phyloP scores from a whole-genome alignment of 2,888 invertebrate genomes.

The Hyalella azteca region DNA sequence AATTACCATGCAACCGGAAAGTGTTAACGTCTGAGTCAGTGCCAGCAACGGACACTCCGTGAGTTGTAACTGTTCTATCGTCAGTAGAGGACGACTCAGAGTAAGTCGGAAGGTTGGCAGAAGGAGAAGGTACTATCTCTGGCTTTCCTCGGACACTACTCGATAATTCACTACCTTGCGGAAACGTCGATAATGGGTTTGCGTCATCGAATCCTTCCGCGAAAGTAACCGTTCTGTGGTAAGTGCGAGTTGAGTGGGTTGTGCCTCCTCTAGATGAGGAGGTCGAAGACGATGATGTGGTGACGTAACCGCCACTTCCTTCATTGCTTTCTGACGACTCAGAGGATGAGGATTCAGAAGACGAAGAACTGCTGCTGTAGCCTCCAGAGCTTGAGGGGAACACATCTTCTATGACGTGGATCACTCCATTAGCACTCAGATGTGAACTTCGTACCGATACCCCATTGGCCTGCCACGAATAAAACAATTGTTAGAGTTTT shows the following conservation, averaged over 20 bases:
- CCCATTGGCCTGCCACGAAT: slow-evolving; percentile 55
- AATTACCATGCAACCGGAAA: background rate
- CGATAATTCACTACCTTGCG: slow-evolving; percentile 47
- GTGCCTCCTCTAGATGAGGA: background rate
- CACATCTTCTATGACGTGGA: slow-evolving; percentile 52
- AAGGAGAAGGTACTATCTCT: slow-evolving; percentile 29
- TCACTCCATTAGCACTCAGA: slow-evolving; percentile 57
- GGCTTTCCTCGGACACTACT: slow-evolving; percentile 27
- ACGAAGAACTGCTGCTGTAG: slow-evolving; percentile 39
- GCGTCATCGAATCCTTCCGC: slow-evolving; percentile 39
- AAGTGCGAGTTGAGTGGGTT: slow-evolving; percentile 38
- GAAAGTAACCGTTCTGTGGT: slow-evolving; percentile 43
- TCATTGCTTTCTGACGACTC: background rate
- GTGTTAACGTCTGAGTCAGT: background rate
- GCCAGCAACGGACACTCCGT: background rate
- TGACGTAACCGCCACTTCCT: background rate
- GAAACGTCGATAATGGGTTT: slow-evolving; percentile 41
- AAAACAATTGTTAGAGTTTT: too few species aligned
- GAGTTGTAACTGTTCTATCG: background rate
- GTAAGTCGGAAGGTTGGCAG: slow-evolving; percentile 24
- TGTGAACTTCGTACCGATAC: slow-evolving; percentile 44
- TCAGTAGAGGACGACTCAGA: slow-evolving; percentile 22
- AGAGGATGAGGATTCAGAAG: background rate
- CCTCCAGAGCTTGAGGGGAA: slow-evolving; percentile 24
- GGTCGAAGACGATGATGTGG: slow-evolving; percentile 33